Percentiles rank a stretch among this genome's conserved stretches.
These are phyloP conservation scores for Nothobranchius kuhntae DNA, from an alignment of 2,113 vertebrate genomes.

Conservation along the genomic window DNA sequence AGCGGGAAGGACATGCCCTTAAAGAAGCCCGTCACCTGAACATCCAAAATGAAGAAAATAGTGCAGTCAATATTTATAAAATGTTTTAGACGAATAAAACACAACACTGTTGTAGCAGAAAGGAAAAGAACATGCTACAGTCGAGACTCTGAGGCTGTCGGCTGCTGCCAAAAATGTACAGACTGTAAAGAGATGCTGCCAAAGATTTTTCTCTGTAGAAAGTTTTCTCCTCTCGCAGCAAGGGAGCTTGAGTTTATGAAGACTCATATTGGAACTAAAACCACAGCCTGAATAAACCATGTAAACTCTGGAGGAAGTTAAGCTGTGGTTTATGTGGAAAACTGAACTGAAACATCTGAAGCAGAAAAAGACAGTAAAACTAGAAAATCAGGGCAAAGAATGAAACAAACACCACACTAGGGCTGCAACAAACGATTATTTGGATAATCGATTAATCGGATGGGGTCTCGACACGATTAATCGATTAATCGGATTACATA, in stretches of 20 bases:
- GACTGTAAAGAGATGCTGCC: neutral
- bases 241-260: neutral
- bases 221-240: neutral
- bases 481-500: too few species aligned
- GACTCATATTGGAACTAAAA: constrained; percentile 8
- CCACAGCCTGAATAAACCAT: neutral
- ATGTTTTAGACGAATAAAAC: too few species aligned
- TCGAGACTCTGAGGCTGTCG: too few species aligned
- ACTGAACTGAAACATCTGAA: neutral
- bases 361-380: neutral
- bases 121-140: neutral
- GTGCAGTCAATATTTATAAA: neutral
- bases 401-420: neutral
- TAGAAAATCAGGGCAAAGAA: neutral
- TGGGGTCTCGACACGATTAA: too few species aligned
- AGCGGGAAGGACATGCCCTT: constrained; percentile 98
- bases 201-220: constrained; percentile 15
- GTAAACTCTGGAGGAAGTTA: neutral
- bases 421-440: too few species aligned
- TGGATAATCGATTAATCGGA: too few species aligned
- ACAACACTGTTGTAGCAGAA: neutral
- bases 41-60: constrained; percentile 11
- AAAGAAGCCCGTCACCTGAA: constrained; percentile 89
- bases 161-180: neutral
- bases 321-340: neutral